A percentile compares a stretch with the other conserved stretches of the same genome.
These are phyloP conservation scores for Hololepta plana DNA, from an alignment of 2,888 invertebrate genomes.

Conservation along the genomic window DNA sequence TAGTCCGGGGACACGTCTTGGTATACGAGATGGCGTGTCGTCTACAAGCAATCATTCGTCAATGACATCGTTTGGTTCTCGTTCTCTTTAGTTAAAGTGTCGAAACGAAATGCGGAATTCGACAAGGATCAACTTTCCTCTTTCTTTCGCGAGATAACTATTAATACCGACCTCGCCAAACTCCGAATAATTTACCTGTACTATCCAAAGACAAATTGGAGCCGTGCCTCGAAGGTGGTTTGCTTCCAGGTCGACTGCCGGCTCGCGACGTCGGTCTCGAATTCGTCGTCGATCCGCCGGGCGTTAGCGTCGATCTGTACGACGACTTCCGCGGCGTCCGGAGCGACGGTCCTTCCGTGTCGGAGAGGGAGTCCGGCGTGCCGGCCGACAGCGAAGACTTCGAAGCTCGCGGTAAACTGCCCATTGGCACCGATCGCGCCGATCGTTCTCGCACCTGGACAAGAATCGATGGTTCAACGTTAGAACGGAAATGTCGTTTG, in stretches of 20 bases:
- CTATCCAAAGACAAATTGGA: slow-evolving; percentile 82
- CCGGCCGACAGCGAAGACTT: slow-evolving; percentile 69
- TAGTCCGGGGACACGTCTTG: slow-evolving; percentile 45
- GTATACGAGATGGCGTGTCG: slow-evolving; percentile 71
- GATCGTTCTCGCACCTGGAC: slow-evolving; percentile 82
- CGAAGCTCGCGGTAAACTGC: slow-evolving; percentile 39
- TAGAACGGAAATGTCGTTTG: too few relatives aligned
- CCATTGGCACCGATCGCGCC: slow-evolving; percentile 81
- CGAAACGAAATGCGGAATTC: too few relatives aligned
- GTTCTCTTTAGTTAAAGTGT: too few relatives aligned
- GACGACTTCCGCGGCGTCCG: slow-evolving; percentile 50
- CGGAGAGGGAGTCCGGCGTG: slow-evolving; percentile 77
- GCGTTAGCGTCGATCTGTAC: slow-evolving; percentile 50
- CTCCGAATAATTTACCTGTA: slow-evolving; percentile 52
- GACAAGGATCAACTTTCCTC: too few relatives aligned
- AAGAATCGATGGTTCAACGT: slow-evolving; percentile 1
- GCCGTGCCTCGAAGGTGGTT: slow-evolving; percentile 85
- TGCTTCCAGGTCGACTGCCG: slow-evolving; percentile 70
- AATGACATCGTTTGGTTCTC: too few relatives aligned
- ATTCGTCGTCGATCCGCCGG: slow-evolving; percentile 53
- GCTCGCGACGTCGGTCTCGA: slow-evolving; percentile 73
- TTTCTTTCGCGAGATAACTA: too few relatives aligned
- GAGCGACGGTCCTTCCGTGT: slow-evolving; percentile 61
- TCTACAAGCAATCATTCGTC: slow-evolving; percentile 32
- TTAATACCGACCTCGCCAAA: too few relatives aligned